Conservation (phyloP, 2,888 invertebrate genomes). For the Tipula helvola region DNA sequence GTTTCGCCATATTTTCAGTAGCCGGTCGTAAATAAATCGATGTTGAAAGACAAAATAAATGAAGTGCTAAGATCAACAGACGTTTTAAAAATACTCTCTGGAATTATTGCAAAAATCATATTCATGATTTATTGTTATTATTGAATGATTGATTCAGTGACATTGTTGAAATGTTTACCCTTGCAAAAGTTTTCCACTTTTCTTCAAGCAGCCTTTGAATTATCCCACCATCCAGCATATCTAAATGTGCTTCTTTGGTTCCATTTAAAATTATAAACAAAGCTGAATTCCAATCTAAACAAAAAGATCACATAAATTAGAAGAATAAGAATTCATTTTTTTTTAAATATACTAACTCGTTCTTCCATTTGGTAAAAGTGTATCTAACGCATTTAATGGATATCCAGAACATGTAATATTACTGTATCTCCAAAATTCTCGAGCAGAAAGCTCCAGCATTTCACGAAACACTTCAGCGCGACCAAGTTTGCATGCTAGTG, state of each 20-base stretch:
- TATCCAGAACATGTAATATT: slow-evolving; percentile 98
- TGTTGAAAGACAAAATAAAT: slow-evolving; percentile 74
- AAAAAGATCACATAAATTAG: not conserved
- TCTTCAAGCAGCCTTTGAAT: slow-evolving; percentile 93
- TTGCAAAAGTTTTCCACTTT: slow-evolving; percentile 98
- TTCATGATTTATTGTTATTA: not conserved
- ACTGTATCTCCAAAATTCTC: slow-evolving; percentile 98
- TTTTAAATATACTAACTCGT: slow-evolving; percentile 54
- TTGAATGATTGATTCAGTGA: not conserved
- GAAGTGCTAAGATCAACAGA: slow-evolving; percentile 73
- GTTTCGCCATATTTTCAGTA: slow-evolving; percentile 22
- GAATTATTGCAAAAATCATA: not conserved
- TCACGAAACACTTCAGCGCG: slow-evolving; percentile 93
- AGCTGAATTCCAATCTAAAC: slow-evolving; percentile 93
- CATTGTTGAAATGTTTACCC: slow-evolving; percentile 40
- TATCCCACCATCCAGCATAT: slow-evolving; percentile 97
- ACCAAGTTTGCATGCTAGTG: slow-evolving; percentile 91
- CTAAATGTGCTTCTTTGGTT: slow-evolving; percentile 93
- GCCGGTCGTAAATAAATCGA: slow-evolving; percentile 85
- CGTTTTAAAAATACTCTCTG: slow-evolving; percentile 89
- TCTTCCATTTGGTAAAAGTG: slow-evolving; percentile 83
- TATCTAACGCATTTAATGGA: slow-evolving; percentile 91
- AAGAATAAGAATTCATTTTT: not conserved
- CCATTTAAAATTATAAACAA: slow-evolving; percentile 95
- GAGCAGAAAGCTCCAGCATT: slow-evolving; percentile 89